phyloP scores from a whole-genome alignment of 2,113 vertebrate species.

The Galeopterus variegatus region DNA sequence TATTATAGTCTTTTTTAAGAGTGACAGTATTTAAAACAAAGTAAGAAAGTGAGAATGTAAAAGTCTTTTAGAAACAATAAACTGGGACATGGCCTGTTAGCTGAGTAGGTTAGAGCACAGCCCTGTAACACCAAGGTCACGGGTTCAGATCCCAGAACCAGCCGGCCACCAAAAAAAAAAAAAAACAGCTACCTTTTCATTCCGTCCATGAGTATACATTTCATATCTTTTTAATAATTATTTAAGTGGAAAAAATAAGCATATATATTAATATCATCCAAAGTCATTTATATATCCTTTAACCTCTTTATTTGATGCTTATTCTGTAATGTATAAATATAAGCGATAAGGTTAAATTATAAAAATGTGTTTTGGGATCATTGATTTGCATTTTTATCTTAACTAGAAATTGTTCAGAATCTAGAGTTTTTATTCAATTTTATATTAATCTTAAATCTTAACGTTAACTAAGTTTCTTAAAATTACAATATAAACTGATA shows the following conservation, averaged over 20 bases:
- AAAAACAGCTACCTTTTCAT: not conserved
- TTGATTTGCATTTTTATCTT: conserved; percentile 23
- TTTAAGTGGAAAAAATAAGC: conserved; percentile 33
- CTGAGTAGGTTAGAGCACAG: too few species aligned
- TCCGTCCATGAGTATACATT: not conserved
- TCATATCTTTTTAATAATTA: not conserved
- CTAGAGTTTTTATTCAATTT: conserved; percentile 38
- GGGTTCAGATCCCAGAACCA: too few species aligned
- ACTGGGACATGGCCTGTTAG: too few species aligned
- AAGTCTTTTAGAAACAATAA: not conserved
- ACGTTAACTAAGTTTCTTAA: not conserved
- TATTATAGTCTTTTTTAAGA: not conserved
- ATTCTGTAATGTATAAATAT: not conserved
- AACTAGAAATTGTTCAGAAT: not conserved
- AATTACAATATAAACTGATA: not conserved
- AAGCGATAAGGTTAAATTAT: not conserved
- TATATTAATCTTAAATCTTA: conserved; percentile 32
- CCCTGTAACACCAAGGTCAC: too few species aligned
- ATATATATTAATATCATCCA: conserved; percentile 1
- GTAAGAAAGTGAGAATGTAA: not conserved
- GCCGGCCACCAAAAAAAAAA: too few species aligned
- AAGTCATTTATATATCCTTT: not conserved
- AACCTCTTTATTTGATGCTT: not conserved
- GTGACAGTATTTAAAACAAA: not conserved
- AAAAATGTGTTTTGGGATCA: not conserved